phyloP scores from a whole-genome alignment of 2,797 vertebrate species.

The Cuniculus paca region DNA sequence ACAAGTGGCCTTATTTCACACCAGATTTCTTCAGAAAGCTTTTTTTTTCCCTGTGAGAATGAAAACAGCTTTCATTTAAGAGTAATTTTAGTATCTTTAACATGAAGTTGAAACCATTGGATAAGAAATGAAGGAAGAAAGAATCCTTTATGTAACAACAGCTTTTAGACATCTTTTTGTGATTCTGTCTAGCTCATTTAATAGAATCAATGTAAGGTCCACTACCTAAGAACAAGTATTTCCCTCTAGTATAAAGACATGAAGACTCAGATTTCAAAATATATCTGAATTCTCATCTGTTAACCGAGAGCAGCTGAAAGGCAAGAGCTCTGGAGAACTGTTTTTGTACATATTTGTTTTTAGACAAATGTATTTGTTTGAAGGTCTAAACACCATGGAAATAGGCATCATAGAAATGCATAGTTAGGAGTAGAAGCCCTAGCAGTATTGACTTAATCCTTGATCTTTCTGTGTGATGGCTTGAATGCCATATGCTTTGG shows the following conservation, averaged over 20 bases:
- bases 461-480: conserved; percentile 65
- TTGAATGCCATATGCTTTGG: conserved; percentile 68
- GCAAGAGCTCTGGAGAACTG: conserved; percentile 23
- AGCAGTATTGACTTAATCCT: conserved; percentile 72
- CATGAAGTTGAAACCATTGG: conserved; percentile 50
- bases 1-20: conserved; percentile 33
- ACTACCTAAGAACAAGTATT: conserved; percentile 2
- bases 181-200: background rate
- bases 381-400: conserved; percentile 70
- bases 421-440: conserved; percentile 47
- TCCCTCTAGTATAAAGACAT: background rate
- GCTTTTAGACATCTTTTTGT: background rate
- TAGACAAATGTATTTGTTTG: conserved; percentile 76
- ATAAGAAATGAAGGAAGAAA: background rate
- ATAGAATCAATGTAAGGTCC: background rate
- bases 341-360: conserved; percentile 76
- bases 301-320: conserved; percentile 60
- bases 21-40: background rate
- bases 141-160: background rate
- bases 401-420: conserved; percentile 70
- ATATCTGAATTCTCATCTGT: conserved; percentile 65
- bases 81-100: conserved; percentile 38
- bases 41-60: background rate
- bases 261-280: conserved; percentile 43
- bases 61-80: conserved; percentile 51